Percentiles rank a stretch among this genome's conserved stretches.
These are phyloP conservation scores for Peromyscus maniculatus DNA, from an alignment of 2,113 vertebrate genomes.

Conservation along the genomic window DNA sequence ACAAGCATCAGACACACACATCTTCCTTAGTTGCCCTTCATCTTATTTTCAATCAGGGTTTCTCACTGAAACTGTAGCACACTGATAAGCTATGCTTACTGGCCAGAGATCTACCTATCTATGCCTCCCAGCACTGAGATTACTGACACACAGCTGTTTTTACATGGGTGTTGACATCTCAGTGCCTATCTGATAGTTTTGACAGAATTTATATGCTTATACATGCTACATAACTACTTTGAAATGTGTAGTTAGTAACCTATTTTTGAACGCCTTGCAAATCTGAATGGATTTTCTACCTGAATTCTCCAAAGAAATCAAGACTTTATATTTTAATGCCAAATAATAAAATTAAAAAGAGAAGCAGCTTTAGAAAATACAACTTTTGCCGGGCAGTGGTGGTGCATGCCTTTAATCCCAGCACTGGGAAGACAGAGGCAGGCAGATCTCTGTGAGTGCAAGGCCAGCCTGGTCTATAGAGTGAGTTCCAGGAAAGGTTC, in stretches of 20 bases:
- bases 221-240: background rate
- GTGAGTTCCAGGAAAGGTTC: too few relatives aligned
- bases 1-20: background rate
- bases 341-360: slow-evolving; percentile 50
- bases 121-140: background rate
- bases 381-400: background rate
- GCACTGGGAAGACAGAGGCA: too few relatives aligned
- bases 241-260: slow-evolving; percentile 53
- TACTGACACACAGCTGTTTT: background rate
- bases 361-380: background rate
- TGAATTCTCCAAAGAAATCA: slow-evolving; percentile 47
- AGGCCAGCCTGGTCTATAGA: too few relatives aligned
- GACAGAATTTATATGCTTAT: background rate
- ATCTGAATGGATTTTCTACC: slow-evolving; percentile 59
- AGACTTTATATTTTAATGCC: slow-evolving; percentile 67
- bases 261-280: slow-evolving; percentile 54
- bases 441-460: too few relatives aligned
- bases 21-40: background rate
- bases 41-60: background rate
- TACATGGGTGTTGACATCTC: background rate
- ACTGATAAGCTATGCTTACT: background rate
- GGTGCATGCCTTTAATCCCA: too few relatives aligned
- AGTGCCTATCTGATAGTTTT: background rate
- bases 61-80: background rate
- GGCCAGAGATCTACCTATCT: too few relatives aligned